Evolutionary conservation across 2,888 invertebrate species (phyloP).

Genomic region (Melipona beecheii): DNA sequence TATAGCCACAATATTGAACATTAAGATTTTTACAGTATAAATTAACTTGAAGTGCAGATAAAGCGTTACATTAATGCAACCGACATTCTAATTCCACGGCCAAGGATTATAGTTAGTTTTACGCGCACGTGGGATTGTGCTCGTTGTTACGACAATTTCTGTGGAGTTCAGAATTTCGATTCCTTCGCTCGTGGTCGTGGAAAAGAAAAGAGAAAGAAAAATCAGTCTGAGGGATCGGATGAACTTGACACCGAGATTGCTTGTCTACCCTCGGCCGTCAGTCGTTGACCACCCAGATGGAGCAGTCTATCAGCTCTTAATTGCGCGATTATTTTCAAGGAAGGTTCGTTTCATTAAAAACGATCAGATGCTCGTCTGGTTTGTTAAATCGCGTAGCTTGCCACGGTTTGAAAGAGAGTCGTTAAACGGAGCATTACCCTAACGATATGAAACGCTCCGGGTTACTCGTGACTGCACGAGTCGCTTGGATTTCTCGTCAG

Average conservation of each 20-base stretch:
- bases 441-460: background rate
- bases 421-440: slow-evolving; percentile 13
- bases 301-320: slow-evolving; percentile 19
- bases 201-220: too few relatives aligned
- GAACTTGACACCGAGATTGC: slow-evolving; percentile 42
- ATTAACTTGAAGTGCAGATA: too few relatives aligned
- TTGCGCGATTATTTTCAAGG: slow-evolving; percentile 18
- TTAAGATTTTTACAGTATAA: too few relatives aligned
- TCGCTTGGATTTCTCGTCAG: background rate
- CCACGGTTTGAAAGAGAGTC: background rate
- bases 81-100: background rate
- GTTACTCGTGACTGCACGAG: background rate
- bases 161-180: background rate
- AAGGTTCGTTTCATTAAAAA: slow-evolving; percentile 23
- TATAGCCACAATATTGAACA: too few relatives aligned
- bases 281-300: slow-evolving; percentile 47
- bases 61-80: too few relatives aligned
- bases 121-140: background rate
- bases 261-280: slow-evolving; percentile 18
- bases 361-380: background rate
- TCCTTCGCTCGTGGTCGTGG: background rate
- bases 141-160: background rate
- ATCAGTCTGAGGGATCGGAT: background rate
- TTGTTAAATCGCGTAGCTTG: background rate
- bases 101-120: background rate